These are phyloP conservation scores for Patella ulyssiponensis DNA, from an alignment of 2,888 invertebrate species.

Conservation along the genomic window DNA sequence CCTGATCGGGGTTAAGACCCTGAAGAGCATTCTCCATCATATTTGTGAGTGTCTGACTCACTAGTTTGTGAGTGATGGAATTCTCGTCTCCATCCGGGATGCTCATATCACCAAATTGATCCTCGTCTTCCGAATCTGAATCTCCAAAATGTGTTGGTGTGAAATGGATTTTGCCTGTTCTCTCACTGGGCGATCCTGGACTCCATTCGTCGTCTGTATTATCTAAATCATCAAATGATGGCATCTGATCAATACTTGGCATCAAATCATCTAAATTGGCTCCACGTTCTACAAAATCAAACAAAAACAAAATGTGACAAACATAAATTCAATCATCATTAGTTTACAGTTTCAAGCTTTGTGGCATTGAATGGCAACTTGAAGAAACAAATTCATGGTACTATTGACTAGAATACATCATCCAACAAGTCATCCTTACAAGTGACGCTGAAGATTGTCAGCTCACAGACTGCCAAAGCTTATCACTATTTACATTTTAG, in stretches of 20 bases:
- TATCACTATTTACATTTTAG: too few species aligned
- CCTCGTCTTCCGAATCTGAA: constrained; percentile 56
- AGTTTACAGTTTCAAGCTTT: too few species aligned
- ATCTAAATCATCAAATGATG: constrained; percentile 61
- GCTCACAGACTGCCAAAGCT: too few species aligned
- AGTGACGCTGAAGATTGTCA: too few species aligned
- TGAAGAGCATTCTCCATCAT: constrained; percentile 58
- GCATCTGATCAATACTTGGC: constrained; percentile 57
- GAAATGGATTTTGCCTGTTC: constrained; percentile 33
- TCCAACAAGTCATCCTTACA: too few species aligned
- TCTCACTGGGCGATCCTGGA: constrained; percentile 24
- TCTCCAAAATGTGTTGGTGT: constrained; percentile 58
- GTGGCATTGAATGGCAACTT: too few species aligned
- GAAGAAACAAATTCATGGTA: too few species aligned
- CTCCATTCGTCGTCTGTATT: constrained; percentile 61
- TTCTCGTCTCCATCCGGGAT: constrained; percentile 40
- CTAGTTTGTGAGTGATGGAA: constrained; percentile 42
- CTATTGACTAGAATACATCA: too few species aligned
- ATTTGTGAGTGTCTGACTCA: constrained; percentile 55
- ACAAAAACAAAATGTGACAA: too few species aligned
- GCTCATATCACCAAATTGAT: constrained; percentile 38
- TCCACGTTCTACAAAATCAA: constrained; percentile 8
- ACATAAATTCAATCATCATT: too few species aligned
- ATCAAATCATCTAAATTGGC: constrained; percentile 52
- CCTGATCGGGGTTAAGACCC: constrained; percentile 38